Evolutionary conservation across 2,797 vertebrate species (phyloP).

Genomic region (Sebastes hopkinsi): DNA sequence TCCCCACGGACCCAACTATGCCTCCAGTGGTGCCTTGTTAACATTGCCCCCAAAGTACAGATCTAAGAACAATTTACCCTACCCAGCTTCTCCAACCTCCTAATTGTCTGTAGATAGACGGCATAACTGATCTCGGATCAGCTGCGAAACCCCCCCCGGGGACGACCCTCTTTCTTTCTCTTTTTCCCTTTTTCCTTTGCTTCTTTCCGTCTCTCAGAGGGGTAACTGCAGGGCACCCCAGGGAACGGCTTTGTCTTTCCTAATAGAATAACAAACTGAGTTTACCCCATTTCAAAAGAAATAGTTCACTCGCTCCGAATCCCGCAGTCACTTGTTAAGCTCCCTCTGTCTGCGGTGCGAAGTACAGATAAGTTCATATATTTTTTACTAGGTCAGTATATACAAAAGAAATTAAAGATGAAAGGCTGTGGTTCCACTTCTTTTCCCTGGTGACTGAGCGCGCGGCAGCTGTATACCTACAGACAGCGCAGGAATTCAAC

Average conservation of each 20-base stretch:
- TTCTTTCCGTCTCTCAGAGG: conserved; percentile 63
- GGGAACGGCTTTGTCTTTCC: conserved; percentile 75
- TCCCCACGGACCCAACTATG: conserved; percentile 70
- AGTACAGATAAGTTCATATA: conserved; percentile 69
- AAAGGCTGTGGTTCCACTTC: conserved; percentile 67
- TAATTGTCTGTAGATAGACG: conserved; percentile 78
- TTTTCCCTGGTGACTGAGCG: conserved; percentile 56
- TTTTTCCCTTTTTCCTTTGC: conserved; percentile 47
- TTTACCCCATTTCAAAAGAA: conserved; percentile 76
- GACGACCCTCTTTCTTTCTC: conserved; percentile 46
- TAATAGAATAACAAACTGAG: conserved; percentile 78
- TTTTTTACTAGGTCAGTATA: conserved; percentile 73
- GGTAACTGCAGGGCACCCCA: conserved; percentile 71
- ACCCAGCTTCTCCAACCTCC: conserved; percentile 72
- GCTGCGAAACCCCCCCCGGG: conserved; percentile 59
- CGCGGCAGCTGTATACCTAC: conserved; percentile 62
- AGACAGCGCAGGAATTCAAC: conserved; percentile 44
- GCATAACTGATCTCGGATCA: conserved; percentile 75
- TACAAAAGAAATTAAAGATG: conserved; percentile 76
- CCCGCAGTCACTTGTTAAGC: conserved; percentile 65
- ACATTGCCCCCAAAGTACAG: conserved; percentile 78
- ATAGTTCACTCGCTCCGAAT: conserved; percentile 57
- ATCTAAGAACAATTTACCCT: conserved; percentile 81
- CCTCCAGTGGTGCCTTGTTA: conserved; percentile 82
- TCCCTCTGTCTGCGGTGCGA: conserved; percentile 38